Base-by-base conservation (phyloP, 2,888 invertebrate genomes). In the Rhorus exstirpatorius region DNA sequence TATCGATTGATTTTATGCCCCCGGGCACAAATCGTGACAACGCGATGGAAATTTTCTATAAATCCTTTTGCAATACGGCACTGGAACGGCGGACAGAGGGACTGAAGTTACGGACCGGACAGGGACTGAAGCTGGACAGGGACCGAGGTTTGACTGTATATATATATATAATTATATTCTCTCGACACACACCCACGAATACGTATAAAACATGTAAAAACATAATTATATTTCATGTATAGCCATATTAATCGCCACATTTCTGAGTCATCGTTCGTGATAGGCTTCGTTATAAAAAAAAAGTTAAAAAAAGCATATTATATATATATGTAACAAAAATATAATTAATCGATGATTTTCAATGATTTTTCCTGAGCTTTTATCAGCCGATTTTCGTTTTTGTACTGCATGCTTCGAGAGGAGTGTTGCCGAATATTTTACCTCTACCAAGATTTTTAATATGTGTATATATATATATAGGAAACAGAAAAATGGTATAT, bases 391-490 rank as follows among this genome's bases (percentile, higher is more conserved):
- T 26, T 26, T 31, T 58, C 70, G 21, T 31, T 75, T 75, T 63
- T 70, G 41, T 79, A 74, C 67, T 68, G n/a, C n/a, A 53, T 10
- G 38, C 67, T 81, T 77, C 53, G 44, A 24, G 24, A 24, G 26
- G 17, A 7, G 67, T 71, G 65, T 74, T 74, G 82, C 80, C 84
- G 80, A 84, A 63, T 80, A 79, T n/a, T n/a, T 84, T 84, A 82
- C 82, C 84, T 84, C 84, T 70, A 78, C 60, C 44, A 77, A 77
- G 61, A 72, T 74, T 68, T 84, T 77, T 84, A 82, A 79, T 49
- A 71, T 55, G 65, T 68, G 70, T 70, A 77, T 63, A 65, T 80
- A 35, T 58, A 74, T 72, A 79, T 77, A 61, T 63, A 58, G 44
- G 26, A 74, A 35, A 26, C 2, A 31, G 6, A 31, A 31, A 31